Percentiles rank a stretch among this genome's conserved stretches.
These are phyloP conservation scores for Pristis pectinata DNA, from an alignment of 2,797 vertebrate species.

Conservation along the genomic window DNA sequence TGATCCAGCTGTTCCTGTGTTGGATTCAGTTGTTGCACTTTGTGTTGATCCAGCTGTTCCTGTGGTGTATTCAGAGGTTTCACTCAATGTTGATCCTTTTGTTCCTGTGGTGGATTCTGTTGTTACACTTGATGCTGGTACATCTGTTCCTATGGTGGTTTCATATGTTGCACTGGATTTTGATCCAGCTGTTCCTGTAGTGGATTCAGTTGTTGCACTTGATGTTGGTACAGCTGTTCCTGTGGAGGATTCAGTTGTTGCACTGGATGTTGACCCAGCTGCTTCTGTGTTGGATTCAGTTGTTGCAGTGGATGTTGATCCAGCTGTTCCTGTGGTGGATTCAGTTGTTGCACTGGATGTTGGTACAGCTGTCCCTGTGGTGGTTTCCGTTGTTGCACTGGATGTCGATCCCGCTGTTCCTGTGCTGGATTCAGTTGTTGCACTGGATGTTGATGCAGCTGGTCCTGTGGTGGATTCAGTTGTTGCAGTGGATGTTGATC, in stretches of 20 bases:
- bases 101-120: background rate
- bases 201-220: background rate
- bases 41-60: background rate
- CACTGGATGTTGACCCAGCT: background rate
- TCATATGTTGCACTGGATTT: background rate
- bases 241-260: background rate
- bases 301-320: background rate
- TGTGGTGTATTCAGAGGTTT: background rate
- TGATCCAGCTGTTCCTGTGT: background rate
- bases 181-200: background rate
- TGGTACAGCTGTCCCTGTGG: background rate
- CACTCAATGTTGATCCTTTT: no score
- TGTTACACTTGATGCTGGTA: background rate
- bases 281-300: no score
- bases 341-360: background rate
- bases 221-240: background rate
- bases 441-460: no score
- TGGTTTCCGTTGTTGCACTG: background rate
- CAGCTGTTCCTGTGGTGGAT: no score
- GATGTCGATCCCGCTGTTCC: background rate
- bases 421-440: no score
- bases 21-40: background rate
- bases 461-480: no score
- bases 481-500: no score
- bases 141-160: rapidly evolving